Evolutionary conservation across 2,888 invertebrate genomes (phyloP), one percentile per base, ranked within the genome.

Genomic region (Xestia c-nigrum): DNA sequence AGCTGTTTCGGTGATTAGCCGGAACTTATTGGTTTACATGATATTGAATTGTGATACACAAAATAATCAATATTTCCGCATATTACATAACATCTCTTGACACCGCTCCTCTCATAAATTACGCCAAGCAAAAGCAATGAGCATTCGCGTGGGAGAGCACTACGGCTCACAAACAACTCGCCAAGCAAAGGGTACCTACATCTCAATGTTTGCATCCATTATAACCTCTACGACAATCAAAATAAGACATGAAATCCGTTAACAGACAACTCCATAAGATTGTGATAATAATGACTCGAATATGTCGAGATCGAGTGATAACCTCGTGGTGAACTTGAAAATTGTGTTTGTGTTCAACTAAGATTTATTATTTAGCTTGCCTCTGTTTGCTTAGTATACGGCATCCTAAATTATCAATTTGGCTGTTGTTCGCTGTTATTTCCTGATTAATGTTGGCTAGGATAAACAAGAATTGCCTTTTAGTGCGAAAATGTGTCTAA

Each of bases 251-350:
- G 85, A n/a, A 78, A 75, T 89, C 71, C 66, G 70, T 76, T 76
- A 68, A 50, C 76, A 55, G 0, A 46, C 72, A n/a, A 71, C 64
- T 43, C 24, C 40, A 72, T 70, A 78, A 68, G 21, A 68, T 90
- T 88, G 91, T 88, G 86, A 84, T 89, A 91, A 90, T 89, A 90
- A 91, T 91, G 89, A 89, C 89, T 90, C 88, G 91, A 93, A 93
- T 94, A 93, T 93, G 92, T 93, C 87, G 92, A 90, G 91, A 94
- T 93, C 90, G 91, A 90, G 91, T 93, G 93, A 93, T 93, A 93
- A 90, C 91, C 91, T 90, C 93, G 92, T 89, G 92, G 91, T 90
- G 92, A 94, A 93, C 92, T 93, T 93, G 92, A 93, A 93, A 93
- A 92, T 92, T 91, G 91, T 91, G 90, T 92, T 92, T 90, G 86